Evolutionary conservation across 2,113 vertebrate genomes (phyloP).

Genomic region (Isurus oxyrinchus): DNA sequence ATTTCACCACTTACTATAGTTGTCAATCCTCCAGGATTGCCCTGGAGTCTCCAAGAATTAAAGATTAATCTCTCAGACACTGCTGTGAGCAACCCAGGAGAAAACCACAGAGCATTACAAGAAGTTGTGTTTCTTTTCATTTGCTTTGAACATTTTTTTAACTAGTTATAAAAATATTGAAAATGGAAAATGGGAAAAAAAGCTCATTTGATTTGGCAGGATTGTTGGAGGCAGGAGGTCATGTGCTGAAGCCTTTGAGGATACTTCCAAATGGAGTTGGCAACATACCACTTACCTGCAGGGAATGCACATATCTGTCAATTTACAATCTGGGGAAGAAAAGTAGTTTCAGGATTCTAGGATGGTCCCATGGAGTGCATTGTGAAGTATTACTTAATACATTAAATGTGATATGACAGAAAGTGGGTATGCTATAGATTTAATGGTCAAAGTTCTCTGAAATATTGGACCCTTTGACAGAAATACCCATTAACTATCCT

Average conservation of each 20-base stretch:
- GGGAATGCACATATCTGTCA: neutral
- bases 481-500: neutral
- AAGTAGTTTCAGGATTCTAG: neutral
- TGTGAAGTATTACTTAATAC: neutral
- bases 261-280: neutral
- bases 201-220: neutral
- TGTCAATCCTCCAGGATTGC: neutral
- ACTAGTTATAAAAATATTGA: neutral
- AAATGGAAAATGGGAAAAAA: neutral
- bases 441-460: neutral
- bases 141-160: neutral
- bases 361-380: neutral
- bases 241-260: neutral
- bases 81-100: neutral
- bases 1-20: neutral
- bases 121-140: neutral
- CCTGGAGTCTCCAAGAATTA: neutral
- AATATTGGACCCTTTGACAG: neutral
- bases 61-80: neutral
- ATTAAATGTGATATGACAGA: neutral
- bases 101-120: neutral
- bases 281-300: neutral
- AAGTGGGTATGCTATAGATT: neutral
- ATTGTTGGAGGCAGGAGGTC: neutral
- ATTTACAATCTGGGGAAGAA: neutral